Evolutionary conservation across 1,140 invertebrate species (phyloP).

Genomic region (Nylanderia fulva): DNA sequence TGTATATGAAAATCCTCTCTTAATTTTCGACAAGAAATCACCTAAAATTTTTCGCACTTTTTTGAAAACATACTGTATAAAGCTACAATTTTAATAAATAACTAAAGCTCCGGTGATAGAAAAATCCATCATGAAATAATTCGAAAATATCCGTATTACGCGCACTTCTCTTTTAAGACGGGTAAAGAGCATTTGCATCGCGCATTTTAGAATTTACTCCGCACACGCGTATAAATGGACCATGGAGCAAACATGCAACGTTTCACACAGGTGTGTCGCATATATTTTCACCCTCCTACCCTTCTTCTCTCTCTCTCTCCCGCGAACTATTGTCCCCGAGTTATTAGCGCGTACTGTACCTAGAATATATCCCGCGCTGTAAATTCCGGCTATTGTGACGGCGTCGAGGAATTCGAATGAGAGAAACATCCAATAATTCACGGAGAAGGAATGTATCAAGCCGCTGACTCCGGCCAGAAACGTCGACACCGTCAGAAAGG

Average conservation of each 20-base stretch:
- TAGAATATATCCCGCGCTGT: conserved; percentile 88
- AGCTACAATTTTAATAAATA: conserved; percentile 40
- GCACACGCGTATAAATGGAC: neutral
- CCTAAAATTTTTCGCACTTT: too few species aligned
- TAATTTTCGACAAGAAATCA: too few species aligned
- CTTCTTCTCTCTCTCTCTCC: too few species aligned
- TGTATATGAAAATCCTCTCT: too few species aligned
- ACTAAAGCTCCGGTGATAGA: conserved; percentile 10
- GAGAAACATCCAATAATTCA: conserved; percentile 88
- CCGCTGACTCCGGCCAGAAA: conserved; percentile 87
- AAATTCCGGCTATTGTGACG: conserved; percentile 88
- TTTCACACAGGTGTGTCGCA: conserved; percentile 24
- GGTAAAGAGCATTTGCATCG: conserved; percentile 30
- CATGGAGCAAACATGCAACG: conserved; percentile 4
- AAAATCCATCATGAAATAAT: conserved; percentile 26
- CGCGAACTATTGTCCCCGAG: conserved; percentile 6
- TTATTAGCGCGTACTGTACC: conserved; percentile 85
- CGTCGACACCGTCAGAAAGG: conserved; percentile 86
- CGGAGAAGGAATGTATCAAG: conserved; percentile 88
- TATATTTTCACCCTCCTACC: conserved; percentile 2
- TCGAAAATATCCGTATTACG: conserved; percentile 29
- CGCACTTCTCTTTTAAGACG: conserved; percentile 21
- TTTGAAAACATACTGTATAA: too few species aligned
- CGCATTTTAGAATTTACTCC: conserved; percentile 13
- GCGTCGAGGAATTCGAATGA: conserved; percentile 89